Evolutionary conservation across 2,888 invertebrate species (phyloP), one percentile per base, ranked within the genome.

Genomic region (Suillia variegata): DNA sequence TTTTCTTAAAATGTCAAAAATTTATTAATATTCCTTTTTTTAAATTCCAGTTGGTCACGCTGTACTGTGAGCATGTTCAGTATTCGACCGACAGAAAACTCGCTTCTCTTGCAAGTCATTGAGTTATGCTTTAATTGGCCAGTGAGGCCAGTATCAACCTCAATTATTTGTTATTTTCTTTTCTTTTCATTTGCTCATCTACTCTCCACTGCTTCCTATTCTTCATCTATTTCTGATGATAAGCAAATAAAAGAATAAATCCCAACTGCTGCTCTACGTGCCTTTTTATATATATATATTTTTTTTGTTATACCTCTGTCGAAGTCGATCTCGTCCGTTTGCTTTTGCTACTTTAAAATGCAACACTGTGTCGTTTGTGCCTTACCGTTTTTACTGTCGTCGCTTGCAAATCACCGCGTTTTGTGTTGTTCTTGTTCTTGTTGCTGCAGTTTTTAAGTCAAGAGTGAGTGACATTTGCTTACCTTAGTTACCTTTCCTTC

Each of bases 61-160:
- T n/a, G n/a, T n/a, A n/a, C n/a, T n/a, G n/a, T n/a, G n/a, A n/a
- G n/a, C n/a, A n/a, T n/a, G n/a, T n/a, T n/a, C n/a, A n/a, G n/a
- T n/a, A n/a, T n/a, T n/a, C n/a, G n/a, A n/a, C n/a, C n/a, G n/a
- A n/a, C n/a, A n/a, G n/a, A n/a, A n/a, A n/a, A n/a, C n/a, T n/a
- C n/a, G n/a, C n/a, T n/a, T n/a, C n/a, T n/a, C n/a, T n/a, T n/a
- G n/a, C n/a, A n/a, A 75, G 70, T 75, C 72, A 73, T 73, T 75
- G 74, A 67, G 75, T 75, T 72, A 73, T 72, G 66, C 74, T 73
- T 75, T 74, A 75, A 69, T 75, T 75, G 71, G 74, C 70, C 70
- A 66, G 70, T 74, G 71, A 68, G 68, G 67, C 71, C 70, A 64
- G 22, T 67, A 69, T 70, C 73, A 73, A 70, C 70, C 70, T 70